These are phyloP conservation scores for Fulmarus glacialis DNA, from an alignment of 2,113 vertebrate genomes.

Conservation along the genomic window DNA sequence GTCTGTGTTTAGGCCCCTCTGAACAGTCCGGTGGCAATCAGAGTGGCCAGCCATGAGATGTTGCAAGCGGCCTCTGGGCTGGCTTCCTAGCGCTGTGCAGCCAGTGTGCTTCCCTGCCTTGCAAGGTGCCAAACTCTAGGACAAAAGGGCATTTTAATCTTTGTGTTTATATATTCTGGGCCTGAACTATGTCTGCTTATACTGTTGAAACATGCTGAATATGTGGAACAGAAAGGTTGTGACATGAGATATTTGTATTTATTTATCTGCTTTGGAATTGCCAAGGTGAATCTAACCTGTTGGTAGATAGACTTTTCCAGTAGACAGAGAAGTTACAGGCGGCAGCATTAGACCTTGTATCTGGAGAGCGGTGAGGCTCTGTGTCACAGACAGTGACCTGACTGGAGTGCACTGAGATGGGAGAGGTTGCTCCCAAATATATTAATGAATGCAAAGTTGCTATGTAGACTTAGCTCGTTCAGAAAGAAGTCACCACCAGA, in stretches of 20 bases:
- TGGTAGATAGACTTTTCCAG: background rate
- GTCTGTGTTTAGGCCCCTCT: background rate
- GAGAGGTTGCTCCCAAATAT: background rate
- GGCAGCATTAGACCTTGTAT: background rate
- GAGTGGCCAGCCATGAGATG: accelerated
- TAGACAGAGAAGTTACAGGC: background rate
- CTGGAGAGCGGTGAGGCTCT: background rate
- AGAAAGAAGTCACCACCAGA: background rate
- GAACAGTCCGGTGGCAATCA: background rate
- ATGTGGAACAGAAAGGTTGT: background rate
- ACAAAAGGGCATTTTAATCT: constrained; percentile 47
- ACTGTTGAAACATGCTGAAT: constrained; percentile 33
- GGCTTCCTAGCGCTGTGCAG: background rate
- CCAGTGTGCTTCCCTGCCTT: background rate
- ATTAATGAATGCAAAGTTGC: background rate
- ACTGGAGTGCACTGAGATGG: background rate
- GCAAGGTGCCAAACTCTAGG: background rate
- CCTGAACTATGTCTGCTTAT: background rate
- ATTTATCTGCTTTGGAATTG: constrained; percentile 19
- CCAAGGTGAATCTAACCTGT: constrained; percentile 50
- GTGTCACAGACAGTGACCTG: background rate
- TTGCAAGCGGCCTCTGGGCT: background rate
- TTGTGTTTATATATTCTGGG: background rate
- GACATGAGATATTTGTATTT: constrained; percentile 17
- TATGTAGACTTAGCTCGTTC: background rate